Conservation (phyloP, 53 echinoderm and acorn worm species). For the Glandiceps talaboti region DNA sequence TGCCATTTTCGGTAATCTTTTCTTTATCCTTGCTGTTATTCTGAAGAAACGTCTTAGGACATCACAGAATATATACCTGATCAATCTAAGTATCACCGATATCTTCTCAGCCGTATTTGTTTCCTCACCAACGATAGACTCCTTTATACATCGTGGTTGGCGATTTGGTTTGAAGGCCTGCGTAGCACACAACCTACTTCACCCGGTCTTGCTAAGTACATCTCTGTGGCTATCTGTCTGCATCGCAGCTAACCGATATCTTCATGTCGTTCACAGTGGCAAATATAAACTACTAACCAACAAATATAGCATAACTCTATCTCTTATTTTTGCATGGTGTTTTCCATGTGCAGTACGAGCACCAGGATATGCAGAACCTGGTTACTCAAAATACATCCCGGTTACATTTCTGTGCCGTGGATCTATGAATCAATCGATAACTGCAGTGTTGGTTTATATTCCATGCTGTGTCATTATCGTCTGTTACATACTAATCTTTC, state of each 20-base stretch:
- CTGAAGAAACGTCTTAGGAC: neutral
- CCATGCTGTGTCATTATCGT: neutral
- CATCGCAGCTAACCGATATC: neutral
- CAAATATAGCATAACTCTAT: neutral
- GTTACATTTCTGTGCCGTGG: neutral
- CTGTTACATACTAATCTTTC: neutral
- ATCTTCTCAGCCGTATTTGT: neutral
- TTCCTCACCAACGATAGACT: neutral
- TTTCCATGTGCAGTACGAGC: neutral
- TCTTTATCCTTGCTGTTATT: neutral
- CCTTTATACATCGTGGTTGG: neutral
- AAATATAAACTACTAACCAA: neutral
- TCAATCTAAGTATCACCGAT: neutral
- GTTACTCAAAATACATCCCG: neutral
- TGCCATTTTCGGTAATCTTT: neutral
- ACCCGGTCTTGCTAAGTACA: neutral
- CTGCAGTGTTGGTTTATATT: neutral
- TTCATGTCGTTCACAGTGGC: neutral
- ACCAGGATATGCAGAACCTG: too few species aligned
- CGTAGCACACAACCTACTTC: neutral
- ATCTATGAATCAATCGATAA: too few species aligned
- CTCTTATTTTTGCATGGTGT: neutral
- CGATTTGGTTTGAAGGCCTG: neutral
- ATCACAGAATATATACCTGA: neutral
- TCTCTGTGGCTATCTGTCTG: neutral